These are phyloP conservation scores for Drusus annulatus DNA, from an alignment of 1,140 invertebrate species.

Conservation along the genomic window DNA sequence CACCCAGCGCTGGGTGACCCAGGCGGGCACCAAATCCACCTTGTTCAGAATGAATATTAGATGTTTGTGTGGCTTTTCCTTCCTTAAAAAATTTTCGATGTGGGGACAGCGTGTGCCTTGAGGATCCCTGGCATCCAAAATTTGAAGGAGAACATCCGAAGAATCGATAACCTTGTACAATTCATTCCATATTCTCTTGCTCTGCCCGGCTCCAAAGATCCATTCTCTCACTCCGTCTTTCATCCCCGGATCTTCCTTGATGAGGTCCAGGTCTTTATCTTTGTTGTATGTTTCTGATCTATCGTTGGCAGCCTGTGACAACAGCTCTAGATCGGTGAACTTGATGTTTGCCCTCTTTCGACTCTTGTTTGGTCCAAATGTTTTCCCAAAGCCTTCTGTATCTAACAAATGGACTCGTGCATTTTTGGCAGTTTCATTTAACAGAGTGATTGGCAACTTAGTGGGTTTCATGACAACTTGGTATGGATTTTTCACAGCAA, in stretches of 20 bases:
- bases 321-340: conserved; percentile 79
- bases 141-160: conserved; percentile 96
- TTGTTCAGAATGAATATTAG: conserved; percentile 96
- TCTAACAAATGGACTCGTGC: conserved; percentile 95
- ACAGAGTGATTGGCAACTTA: conserved; percentile 92
- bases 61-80: conserved; percentile 96
- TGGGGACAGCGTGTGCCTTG: conserved; percentile 94
- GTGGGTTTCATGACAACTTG: conserved; percentile 98
- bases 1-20: conserved; percentile 98
- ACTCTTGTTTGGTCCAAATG: conserved; percentile 95
- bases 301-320: conserved; percentile 80
- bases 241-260: conserved; percentile 86
- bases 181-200: conserved; percentile 99
- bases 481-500: conserved; percentile 96
- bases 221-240: conserved; percentile 83
- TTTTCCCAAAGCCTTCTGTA: conserved; percentile 93
- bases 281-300: conserved; percentile 84
- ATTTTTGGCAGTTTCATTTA: conserved; percentile 95
- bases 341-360: conserved; percentile 92
- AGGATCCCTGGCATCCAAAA: conserved; percentile 95
- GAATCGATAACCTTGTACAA: conserved; percentile 99
- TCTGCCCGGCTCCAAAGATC: conserved; percentile 95
- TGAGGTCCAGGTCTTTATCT: conserved; percentile 86
- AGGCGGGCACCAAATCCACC: conserved; percentile 95
- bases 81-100: conserved; percentile 91